Evolutionary conservation across 1,140 invertebrate genomes (phyloP).

Genomic region (Neuroterus valhalla): DNA sequence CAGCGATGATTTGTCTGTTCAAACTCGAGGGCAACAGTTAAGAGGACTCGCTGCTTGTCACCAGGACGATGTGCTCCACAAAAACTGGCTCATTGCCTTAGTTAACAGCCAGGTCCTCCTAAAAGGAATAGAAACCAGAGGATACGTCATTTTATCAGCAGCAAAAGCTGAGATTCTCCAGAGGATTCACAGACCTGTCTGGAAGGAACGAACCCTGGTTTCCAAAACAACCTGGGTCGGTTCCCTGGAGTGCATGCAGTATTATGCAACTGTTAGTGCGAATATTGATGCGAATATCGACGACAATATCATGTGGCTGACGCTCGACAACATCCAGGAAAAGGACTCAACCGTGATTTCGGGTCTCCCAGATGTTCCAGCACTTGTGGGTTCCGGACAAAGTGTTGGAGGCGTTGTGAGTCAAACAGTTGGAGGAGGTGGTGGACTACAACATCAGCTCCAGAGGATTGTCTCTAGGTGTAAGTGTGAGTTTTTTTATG

Average conservation of each 20-base stretch:
- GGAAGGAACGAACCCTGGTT: constrained; percentile 90
- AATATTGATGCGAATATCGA: constrained; percentile 85
- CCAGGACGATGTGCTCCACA: constrained; percentile 89
- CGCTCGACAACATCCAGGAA: constrained; percentile 91
- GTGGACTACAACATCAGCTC: constrained; percentile 80
- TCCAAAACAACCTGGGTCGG: constrained; percentile 97
- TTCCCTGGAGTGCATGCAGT: constrained; percentile 97
- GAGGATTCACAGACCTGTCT: constrained; percentile 92
- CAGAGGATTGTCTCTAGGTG: constrained; percentile 98
- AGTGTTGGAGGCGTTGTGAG: constrained; percentile 97
- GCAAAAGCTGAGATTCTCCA: constrained; percentile 96
- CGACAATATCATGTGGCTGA: constrained; percentile 97
- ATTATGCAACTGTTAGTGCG: constrained; percentile 95
- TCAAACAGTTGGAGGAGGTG: constrained; percentile 91
- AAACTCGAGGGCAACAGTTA: constrained; percentile 84
- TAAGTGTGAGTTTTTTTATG: constrained; percentile 98
- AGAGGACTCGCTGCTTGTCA: constrained; percentile 91
- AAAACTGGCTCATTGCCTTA: constrained; percentile 96
- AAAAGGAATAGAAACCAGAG: constrained; percentile 96
- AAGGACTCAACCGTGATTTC: constrained; percentile 86
- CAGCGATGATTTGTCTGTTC: constrained; percentile 89
- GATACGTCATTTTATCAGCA: constrained; percentile 97
- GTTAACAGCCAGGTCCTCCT: constrained; percentile 97
- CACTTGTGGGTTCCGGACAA: constrained; percentile 94
- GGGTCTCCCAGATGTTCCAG: constrained; percentile 88